These are phyloP conservation scores for Drosophila yooni DNA, from an alignment of 2,888 invertebrate genomes.

Conservation along the genomic window DNA sequence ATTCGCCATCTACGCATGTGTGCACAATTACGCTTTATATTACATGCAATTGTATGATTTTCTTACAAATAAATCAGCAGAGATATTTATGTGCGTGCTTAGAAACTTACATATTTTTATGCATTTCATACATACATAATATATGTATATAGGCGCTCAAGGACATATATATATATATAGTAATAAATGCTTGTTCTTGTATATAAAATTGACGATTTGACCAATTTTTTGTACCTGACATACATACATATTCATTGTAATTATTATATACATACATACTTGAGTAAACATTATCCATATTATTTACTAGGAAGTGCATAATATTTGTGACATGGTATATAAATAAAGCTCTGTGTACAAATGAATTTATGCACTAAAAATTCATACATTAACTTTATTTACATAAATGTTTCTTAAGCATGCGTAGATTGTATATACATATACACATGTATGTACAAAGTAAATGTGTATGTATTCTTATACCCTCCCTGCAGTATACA, in stretches of 20 bases:
- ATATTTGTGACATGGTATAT: neutral
- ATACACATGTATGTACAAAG: slow-evolving; percentile 1
- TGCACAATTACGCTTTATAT: neutral
- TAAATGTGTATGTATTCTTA: slow-evolving; percentile 18
- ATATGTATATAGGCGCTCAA: neutral
- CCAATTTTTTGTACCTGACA: neutral
- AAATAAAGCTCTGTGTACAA: neutral
- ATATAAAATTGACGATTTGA: neutral
- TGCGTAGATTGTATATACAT: slow-evolving; percentile 4
- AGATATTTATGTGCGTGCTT: neutral
- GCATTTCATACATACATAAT: neutral
- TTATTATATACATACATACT: neutral
- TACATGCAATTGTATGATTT: neutral
- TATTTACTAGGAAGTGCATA: neutral
- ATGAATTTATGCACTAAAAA: neutral
- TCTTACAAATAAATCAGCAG: neutral
- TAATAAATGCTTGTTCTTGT: neutral
- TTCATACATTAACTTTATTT: neutral
- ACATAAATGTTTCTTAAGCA: neutral
- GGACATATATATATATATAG: neutral
- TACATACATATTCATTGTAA: neutral
- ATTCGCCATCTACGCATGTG: slow-evolving; percentile 4
- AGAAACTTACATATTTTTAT: neutral
- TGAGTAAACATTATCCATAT: neutral
- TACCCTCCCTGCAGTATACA: slow-evolving; percentile 13